Base-by-base conservation (phyloP, 1,140 invertebrate genomes). In the Halictus rubicundus region DNA sequence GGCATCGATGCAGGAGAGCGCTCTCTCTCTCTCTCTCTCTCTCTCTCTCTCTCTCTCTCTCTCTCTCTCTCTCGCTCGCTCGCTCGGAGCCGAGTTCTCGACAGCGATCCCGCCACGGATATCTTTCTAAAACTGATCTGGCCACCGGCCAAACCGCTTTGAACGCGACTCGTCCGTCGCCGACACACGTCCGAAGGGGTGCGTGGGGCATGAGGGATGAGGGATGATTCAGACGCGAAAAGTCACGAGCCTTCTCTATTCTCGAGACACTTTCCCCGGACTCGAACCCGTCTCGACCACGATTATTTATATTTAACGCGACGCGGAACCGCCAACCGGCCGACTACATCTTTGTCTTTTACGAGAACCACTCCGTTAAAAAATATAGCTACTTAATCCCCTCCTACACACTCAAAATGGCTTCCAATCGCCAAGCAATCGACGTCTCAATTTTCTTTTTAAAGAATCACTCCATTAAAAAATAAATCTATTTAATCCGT, bases 111-210 rank as follows among this genome's bases (percentile, higher is more conserved):
- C 57, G 60, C 21, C 16, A 32, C 68, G 37, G 68, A 72, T 72
- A 78, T 72, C 76, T 78, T 78, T 72, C 76, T 78, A 64, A 78
- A 78, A 78, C 37, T 19, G 76, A n/a, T 23, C 60, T 78, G 76
- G 76, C 76, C 25, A 10, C 7, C 21, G 46, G 68, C 76, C 68
- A 78, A 72, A 63, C 23, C 72, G 61, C 23, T n/a, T 42, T 46
- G 39, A 69, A 46, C 19, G 16, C 68, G 42, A 49, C 57, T 37
- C 49, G n/a, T 19, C 25, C 27, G 32, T 32, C 32, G 32, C 32
- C 32, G 32, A 32, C 32, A 32, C 32, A 27, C 27, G 27, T 32
- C 59, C 49, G n/a, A 37, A 8, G 37, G 57, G 25, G 19, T 2
- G 23, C n/a, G 23, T 25, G 54, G 64, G 10, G 42, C 10, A 46